Base-by-base conservation (phyloP, 2,113 vertebrate genomes). In the Abramis brama region DNA sequence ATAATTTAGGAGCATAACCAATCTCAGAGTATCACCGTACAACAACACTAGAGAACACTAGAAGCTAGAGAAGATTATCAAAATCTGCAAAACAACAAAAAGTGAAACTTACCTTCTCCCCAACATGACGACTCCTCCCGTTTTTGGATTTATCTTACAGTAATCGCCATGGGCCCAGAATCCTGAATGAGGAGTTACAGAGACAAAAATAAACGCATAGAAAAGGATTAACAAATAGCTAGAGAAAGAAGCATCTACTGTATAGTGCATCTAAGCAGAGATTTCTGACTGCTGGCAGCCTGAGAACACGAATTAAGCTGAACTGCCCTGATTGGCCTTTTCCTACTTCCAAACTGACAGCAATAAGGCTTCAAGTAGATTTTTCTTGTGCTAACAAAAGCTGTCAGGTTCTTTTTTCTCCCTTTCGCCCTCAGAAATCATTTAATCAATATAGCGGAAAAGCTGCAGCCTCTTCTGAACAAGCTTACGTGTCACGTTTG, bases 141-240 rank as follows among this genome's bases (percentile, higher is more conserved):
- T 99, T 88, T 97, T 95, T 30, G 97, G 97, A 91, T 98, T 99
- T 89, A 99, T 98, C 89, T 96, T 97, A 91, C 97, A 99, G 92
- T 98, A 99, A 92, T 99, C 98, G 0, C 98, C 97, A 0, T 99
- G 98, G 0, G 96, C 96, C 98, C 98, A 99, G 52, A 98, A 91
- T 45, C 97, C 97, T 99, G 74, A 0, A 84, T 99, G 68, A 0
- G 45, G n/a, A 64, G 52, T 52, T 33, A 68, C 68, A 71, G 39
- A 71, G 39, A 86, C 84, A 78, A 73, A 86, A 55, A 33, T 9
- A 36, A 33, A 52, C 21, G 7, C 0, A 76, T 5, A 9, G n/a
- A 30, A 15, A 50, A 30, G 23, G 21, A 59, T 60, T 13, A 6
- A 60, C 19, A 43, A 39, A 43, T 11, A 23, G 23, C 21, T 45